Percentiles rank a stretch among this genome's conserved stretches.
These are phyloP conservation scores for Eupleurogrammus muticus DNA, from an alignment of 2,797 vertebrate species.

Conservation along the genomic window DNA sequence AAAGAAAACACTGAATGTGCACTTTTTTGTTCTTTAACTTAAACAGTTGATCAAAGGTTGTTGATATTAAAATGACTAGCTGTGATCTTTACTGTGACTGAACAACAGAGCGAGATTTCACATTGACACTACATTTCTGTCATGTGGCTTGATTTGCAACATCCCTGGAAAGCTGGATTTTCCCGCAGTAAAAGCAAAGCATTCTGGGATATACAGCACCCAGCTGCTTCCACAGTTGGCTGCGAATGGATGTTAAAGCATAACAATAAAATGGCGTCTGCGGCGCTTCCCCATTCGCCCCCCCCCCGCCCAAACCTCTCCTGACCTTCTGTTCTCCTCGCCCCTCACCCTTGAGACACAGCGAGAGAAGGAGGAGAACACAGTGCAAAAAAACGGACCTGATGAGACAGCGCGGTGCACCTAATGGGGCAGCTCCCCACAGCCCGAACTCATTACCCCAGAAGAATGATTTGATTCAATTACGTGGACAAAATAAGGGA, in stretches of 20 bases:
- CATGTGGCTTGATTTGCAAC: neutral
- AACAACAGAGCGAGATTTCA: neutral
- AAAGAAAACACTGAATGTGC: neutral
- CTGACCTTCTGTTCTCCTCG: slow-evolving; percentile 62
- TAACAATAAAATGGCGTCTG: slow-evolving; percentile 54
- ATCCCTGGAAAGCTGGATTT: neutral
- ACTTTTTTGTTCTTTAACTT: neutral
- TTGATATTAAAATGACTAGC: neutral
- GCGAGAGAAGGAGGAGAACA: slow-evolving; percentile 30
- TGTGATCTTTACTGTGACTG: neutral
- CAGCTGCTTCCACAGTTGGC: slow-evolving; percentile 15
- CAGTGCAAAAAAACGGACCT: slow-evolving; percentile 28
- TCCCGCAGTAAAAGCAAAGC: slow-evolving; percentile 3
- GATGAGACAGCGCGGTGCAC: slow-evolving; percentile 61
- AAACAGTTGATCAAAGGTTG: neutral
- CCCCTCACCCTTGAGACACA: slow-evolving; percentile 39
- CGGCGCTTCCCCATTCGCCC: neutral
- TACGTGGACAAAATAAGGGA: slow-evolving; percentile 32
- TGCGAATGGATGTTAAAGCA: slow-evolving; percentile 48
- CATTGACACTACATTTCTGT: neutral
- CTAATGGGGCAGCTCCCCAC: slow-evolving; percentile 54
- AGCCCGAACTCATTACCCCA: slow-evolving; percentile 65
- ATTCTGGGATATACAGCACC: neutral
- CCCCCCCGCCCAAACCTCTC: slow-evolving; percentile 8
- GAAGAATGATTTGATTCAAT: slow-evolving; percentile 62